A percentile compares a stretch with the other conserved stretches of the same genome.
These are phyloP conservation scores for Neodiprion fabricii DNA, from an alignment of 1,140 invertebrate genomes.

Conservation along the genomic window DNA sequence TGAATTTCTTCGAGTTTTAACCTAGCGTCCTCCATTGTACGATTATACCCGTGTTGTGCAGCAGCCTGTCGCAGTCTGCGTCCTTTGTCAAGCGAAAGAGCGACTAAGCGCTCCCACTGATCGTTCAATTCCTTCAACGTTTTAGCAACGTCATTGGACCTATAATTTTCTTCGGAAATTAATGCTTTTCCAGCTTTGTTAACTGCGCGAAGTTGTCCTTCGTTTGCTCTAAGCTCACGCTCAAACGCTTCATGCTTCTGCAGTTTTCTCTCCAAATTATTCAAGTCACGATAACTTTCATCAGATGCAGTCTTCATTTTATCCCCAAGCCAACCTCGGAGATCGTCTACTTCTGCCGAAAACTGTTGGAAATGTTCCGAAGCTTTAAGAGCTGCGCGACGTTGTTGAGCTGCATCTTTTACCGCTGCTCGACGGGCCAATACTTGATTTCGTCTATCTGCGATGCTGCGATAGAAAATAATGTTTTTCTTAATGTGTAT, in stretches of 20 bases:
- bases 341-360: slow-evolving; percentile 86
- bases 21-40: slow-evolving; percentile 79
- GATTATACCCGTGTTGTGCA: slow-evolving; percentile 81
- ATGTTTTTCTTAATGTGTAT: slow-evolving; percentile 15
- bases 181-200: slow-evolving; percentile 80
- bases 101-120: slow-evolving; percentile 75
- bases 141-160: slow-evolving; percentile 70
- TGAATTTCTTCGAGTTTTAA: slow-evolving; percentile 83
- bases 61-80: slow-evolving; percentile 78
- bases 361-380: slow-evolving; percentile 87
- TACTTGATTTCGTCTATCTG: slow-evolving; percentile 78
- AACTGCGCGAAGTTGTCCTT: slow-evolving; percentile 83
- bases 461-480: slow-evolving; percentile 66
- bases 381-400: slow-evolving; percentile 76
- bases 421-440: slow-evolving; percentile 75
- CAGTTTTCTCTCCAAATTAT: slow-evolving; percentile 90
- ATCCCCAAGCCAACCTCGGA: slow-evolving; percentile 88
- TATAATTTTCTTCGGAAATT: slow-evolving; percentile 74
- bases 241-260: slow-evolving; percentile 99
- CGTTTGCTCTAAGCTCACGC: slow-evolving; percentile 90
- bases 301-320: slow-evolving; percentile 91
- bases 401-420: slow-evolving; percentile 74
- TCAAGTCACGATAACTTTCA: slow-evolving; percentile 91
- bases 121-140: slow-evolving; percentile 74
- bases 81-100: slow-evolving; percentile 82